Evolutionary conservation across 35 echinoderm and acorn worm genomes (phyloP).

Genomic region (Chiridota heheva): DNA sequence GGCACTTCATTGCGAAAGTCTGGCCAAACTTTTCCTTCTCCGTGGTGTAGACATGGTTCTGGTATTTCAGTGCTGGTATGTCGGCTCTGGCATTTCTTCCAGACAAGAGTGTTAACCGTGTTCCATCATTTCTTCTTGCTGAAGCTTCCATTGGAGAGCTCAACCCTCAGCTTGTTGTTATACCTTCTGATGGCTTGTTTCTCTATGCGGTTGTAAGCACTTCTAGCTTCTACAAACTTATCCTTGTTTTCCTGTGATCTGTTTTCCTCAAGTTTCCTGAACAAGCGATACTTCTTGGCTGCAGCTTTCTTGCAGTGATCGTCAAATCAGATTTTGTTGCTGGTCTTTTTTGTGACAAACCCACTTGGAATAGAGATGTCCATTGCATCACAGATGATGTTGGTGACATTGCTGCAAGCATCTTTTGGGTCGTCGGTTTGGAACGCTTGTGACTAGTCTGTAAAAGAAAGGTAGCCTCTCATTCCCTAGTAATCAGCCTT

Average conservation of each 20-base stretch:
- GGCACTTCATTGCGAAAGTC: constrained; percentile 44
- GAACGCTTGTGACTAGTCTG: background rate
- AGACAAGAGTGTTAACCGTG: constrained; percentile 25
- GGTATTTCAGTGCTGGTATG: constrained; percentile 33
- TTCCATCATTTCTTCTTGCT: constrained; percentile 51
- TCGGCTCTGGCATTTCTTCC: constrained; percentile 17
- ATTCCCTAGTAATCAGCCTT: constrained; percentile 25
- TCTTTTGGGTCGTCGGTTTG: background rate
- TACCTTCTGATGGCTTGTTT: constrained; percentile 18
- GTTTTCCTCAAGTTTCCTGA: constrained; percentile 26
- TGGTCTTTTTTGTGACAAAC: constrained; percentile 35
- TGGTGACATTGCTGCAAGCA: constrained; percentile 4
- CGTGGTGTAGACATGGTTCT: background rate
- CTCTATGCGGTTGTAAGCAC: constrained; percentile 37
- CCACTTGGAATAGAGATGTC: constrained; percentile 50
- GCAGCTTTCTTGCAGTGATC: constrained; percentile 49
- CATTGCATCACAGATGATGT: constrained; percentile 45
- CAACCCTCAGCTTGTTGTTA: constrained; percentile 3
- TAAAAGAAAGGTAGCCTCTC: background rate
- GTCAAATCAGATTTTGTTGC: constrained; percentile 59
- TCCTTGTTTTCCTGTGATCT: constrained; percentile 23
- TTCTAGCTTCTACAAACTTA: constrained; percentile 50
- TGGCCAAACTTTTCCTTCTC: constrained; percentile 34
- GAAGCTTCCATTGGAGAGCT: constrained; percentile 12
- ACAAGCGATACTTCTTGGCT: constrained; percentile 35